A percentile compares a stretch with the other conserved stretches of the same genome.
These are phyloP conservation scores for Ctenicera cuprea DNA, from an alignment of 2,888 invertebrate genomes.

Conservation along the genomic window DNA sequence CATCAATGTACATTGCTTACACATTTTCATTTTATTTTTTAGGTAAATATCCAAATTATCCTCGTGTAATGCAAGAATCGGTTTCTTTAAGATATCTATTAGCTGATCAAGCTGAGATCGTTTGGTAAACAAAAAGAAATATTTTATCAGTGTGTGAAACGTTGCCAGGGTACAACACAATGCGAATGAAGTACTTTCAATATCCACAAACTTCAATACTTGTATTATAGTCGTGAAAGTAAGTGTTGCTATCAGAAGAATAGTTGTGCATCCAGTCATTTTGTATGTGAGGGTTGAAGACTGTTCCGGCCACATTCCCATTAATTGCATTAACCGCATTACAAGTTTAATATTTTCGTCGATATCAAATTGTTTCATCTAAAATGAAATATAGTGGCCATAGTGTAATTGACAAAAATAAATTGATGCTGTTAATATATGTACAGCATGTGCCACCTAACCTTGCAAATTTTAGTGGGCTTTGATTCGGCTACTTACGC, in stretches of 20 bases:
- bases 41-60: background rate
- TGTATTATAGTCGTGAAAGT: background rate
- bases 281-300: background rate
- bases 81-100: background rate
- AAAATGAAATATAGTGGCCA: constrained; percentile 13
- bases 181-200: background rate
- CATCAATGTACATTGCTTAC: background rate
- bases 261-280: background rate
- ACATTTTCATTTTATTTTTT: background rate
- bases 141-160: background rate
- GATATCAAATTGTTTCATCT: background rate
- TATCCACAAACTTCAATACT: background rate
- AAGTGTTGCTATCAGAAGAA: background rate
- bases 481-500: too few relatives aligned
- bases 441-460: too few relatives aligned
- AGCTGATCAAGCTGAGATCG: background rate
- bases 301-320: background rate
- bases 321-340: background rate
- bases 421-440: too few relatives aligned
- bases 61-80: background rate
- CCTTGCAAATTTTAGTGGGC: too few relatives aligned
- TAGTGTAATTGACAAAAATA: too few relatives aligned
- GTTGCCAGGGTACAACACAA: background rate
- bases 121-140: background rate
- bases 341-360: background rate